Base-by-base conservation (phyloP, 2,888 invertebrate species). In the Erebia palarica region DNA sequence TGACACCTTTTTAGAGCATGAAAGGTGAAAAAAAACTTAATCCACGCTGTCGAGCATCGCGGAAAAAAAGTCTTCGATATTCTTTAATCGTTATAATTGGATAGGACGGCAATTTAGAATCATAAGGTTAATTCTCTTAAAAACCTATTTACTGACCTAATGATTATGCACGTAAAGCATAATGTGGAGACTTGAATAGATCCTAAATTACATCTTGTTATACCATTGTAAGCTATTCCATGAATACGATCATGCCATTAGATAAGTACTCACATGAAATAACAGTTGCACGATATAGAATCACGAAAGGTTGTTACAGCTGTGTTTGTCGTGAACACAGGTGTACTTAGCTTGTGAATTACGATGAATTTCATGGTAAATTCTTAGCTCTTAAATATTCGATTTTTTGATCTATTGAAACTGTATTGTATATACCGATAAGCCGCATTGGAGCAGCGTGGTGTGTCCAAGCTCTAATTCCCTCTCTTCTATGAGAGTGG, bases 121-220 rank as follows among this genome's bases (percentile, higher is more conserved):
- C 36, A 36, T 36, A 36, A 36, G 36, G 36, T 36, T 36, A 14
- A 49, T 49, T 49, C 49, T 14, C 49, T 14, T 49, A 49, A 49
- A 49, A 14, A 49, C 49, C n/a, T 18, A 18, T 55, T 55, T 16
- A 16, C 55, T 55, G 9, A 55, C 16, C 0, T 27, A 58, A 58
- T 58, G 13, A 27, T 27, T 13, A 13, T n/a, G 18, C 4, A 11
- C 21, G 11, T 14, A 44, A 8, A 44, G 7, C 1, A 36, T 44
- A 18, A 13, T 49, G 18, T 21, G 63, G 18, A 18, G 63, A 63
- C 9, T 49, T 63, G 47, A 63, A 63, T 49, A 63, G 63, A 21
- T 21, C 18, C 7, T 21, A 63, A 63, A 63, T 63, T 14, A 63
- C 47, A 63, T 21, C 44, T 63, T 49, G 47, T 63, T 63, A 63